phyloP scores from a whole-genome alignment of 2,888 invertebrate species.

The Cylindroiulus punctatus region DNA sequence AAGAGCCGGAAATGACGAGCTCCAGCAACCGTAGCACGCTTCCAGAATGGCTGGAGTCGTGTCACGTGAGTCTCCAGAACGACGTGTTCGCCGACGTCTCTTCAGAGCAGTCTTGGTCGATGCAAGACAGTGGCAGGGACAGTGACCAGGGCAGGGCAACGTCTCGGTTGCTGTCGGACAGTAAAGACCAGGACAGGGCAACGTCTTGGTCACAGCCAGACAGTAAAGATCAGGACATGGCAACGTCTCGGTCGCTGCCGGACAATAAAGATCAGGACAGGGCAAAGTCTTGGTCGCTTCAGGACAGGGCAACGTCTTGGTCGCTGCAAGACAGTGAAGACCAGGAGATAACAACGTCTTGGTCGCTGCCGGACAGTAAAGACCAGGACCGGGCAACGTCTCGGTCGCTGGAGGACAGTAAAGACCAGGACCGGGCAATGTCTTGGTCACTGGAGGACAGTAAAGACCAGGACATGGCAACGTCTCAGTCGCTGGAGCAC shows the following conservation, averaged over 20 bases:
- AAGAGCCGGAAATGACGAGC: not conserved
- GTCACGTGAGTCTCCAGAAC: not conserved
- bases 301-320: no score
- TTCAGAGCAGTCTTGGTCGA: not conserved
- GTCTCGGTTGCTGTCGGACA: not conserved
- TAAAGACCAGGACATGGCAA: no score
- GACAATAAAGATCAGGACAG: no score
- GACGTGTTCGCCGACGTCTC: not conserved
- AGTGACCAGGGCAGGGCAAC: not conserved
- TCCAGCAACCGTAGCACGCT: not conserved
- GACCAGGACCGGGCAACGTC: not conserved
- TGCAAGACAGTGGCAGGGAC: not conserved
- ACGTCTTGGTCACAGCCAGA: no score
- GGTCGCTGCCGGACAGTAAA: not conserved
- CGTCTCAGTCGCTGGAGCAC: no score
- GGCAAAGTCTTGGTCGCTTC: no score
- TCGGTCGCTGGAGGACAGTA: not conserved
- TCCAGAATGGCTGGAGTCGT: not conserved
- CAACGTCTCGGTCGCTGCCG: no score
- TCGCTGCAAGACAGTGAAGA: no score
- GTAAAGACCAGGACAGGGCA: slow-evolving; percentile 26
- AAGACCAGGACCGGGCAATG: no score
- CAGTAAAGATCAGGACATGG: no score
- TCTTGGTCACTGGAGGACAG: no score
- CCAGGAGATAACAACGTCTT: no score